Conservation (phyloP, 2,797 vertebrate species). For the Bradypodion ventrale region DNA sequence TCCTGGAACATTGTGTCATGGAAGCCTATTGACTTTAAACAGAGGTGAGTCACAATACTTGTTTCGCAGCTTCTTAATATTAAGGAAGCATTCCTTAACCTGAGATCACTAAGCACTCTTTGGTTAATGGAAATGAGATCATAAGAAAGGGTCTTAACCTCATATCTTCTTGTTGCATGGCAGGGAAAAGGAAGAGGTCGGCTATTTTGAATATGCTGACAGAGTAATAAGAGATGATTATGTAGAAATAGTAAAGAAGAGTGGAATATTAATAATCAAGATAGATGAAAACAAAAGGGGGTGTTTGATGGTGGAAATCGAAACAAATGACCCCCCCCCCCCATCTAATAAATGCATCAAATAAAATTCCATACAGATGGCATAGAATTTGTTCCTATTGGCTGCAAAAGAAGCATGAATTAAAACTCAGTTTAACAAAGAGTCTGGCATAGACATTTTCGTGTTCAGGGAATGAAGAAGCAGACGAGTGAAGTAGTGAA, state of each 20-base stretch:
- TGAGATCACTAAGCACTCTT: background rate
- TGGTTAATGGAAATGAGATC: background rate
- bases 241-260: background rate
- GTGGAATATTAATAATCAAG: background rate
- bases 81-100: background rate
- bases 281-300: background rate
- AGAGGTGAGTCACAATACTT: constrained; percentile 3
- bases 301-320: no score
- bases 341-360: no score
- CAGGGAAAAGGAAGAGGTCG: background rate
- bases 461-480: no score
- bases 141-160: constrained; percentile 11
- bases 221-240: background rate
- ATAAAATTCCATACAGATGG: no score
- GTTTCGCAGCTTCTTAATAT: background rate
- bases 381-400: no score
- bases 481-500: no score
- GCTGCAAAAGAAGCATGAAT: no score
- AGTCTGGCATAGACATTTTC: no score
- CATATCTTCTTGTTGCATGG: background rate
- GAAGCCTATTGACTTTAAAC: background rate
- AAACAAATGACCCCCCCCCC: no score
- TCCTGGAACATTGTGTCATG: background rate
- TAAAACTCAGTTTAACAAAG: no score
- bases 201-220: background rate